These are phyloP conservation scores for Collichthys lucidus DNA, from an alignment of 2,113 vertebrate species.

Conservation along the genomic window DNA sequence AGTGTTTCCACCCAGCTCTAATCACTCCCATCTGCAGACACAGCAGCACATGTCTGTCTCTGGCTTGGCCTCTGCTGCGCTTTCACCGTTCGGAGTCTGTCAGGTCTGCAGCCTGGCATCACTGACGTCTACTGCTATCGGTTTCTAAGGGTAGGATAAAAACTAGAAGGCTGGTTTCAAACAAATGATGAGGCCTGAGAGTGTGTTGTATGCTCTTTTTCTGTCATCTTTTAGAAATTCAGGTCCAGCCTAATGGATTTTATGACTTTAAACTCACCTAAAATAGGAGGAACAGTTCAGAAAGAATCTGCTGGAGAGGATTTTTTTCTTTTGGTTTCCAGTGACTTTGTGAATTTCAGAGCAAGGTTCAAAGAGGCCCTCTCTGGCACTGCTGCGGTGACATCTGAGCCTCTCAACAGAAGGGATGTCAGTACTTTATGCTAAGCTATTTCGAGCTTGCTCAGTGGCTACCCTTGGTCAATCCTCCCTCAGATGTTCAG, in stretches of 20 bases:
- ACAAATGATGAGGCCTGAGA: conserved; percentile 25
- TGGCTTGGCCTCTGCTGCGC: conserved; percentile 42
- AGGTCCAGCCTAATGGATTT: conserved; percentile 29
- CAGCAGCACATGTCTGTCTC: conserved; percentile 66
- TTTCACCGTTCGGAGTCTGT: conserved; percentile 47
- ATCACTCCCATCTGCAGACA: conserved; percentile 79
- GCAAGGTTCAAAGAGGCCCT: conserved; percentile 49
- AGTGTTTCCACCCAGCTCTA: conserved; percentile 78
- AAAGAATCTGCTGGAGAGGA: conserved; percentile 41
- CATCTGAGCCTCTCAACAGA: conserved; percentile 59
- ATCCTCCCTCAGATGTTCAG: conserved; percentile 34
- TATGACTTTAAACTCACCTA: conserved; percentile 37
- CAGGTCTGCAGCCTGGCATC: conserved; percentile 50
- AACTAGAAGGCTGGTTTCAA: conserved; percentile 14
- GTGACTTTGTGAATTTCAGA: conserved; percentile 51
- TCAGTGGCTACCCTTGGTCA: conserved; percentile 6
- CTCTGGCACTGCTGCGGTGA: conserved; percentile 41
- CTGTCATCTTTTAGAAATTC: conserved; percentile 24
- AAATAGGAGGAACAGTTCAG: conserved; percentile 22
- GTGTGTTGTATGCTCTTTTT: conserved; percentile 4
- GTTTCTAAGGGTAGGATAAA: conserved; percentile 28
- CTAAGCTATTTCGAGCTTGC: conserved; percentile 48
- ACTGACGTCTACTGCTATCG: conserved; percentile 34
- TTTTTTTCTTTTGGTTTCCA: conserved; percentile 24
- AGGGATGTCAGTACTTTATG: conserved; percentile 49